phyloP scores from a whole-genome alignment of 1,140 invertebrate genomes.

The Diploscapter pachys region DNA sequence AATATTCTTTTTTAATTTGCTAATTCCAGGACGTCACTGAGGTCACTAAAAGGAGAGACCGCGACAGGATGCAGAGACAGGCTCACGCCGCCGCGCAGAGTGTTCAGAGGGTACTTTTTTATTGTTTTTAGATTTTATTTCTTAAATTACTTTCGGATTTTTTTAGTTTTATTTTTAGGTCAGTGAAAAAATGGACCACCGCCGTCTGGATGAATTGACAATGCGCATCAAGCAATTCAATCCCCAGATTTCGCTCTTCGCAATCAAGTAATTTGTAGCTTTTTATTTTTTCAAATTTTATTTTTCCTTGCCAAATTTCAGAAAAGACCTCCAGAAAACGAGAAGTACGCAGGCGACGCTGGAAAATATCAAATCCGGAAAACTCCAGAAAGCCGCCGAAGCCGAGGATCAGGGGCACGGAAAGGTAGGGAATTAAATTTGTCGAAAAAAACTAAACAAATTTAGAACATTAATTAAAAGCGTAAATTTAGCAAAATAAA shows the following conservation, averaged over 20 bases:
- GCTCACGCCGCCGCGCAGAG: neutral
- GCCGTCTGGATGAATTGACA: constrained; percentile 33
- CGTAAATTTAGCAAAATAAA: neutral
- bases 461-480: neutral
- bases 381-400: constrained; percentile 12
- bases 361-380: constrained; percentile 29
- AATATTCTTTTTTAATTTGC: neutral
- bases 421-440: constrained; percentile 5
- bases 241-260: constrained; percentile 22
- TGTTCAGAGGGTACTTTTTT: neutral
- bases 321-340: constrained; percentile 32
- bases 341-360: constrained; percentile 20
- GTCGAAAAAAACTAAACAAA: constrained; percentile 4
- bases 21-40: constrained; percentile 27
- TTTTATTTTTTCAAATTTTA: too few relatives aligned
- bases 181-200: neutral
- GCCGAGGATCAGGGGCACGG: neutral
- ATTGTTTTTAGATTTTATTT: neutral
- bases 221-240: constrained; percentile 36
- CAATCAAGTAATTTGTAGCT: constrained; percentile 4
- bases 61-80: neutral
- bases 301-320: neutral
- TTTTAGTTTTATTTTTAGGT: neutral
- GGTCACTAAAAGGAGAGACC: neutral
- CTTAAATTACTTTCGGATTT: neutral